Percentiles rank a stretch among this genome's conserved stretches.
Evolutionary conservation across 2,113 vertebrate species (phyloP).

Genomic region (Apus apus): DNA sequence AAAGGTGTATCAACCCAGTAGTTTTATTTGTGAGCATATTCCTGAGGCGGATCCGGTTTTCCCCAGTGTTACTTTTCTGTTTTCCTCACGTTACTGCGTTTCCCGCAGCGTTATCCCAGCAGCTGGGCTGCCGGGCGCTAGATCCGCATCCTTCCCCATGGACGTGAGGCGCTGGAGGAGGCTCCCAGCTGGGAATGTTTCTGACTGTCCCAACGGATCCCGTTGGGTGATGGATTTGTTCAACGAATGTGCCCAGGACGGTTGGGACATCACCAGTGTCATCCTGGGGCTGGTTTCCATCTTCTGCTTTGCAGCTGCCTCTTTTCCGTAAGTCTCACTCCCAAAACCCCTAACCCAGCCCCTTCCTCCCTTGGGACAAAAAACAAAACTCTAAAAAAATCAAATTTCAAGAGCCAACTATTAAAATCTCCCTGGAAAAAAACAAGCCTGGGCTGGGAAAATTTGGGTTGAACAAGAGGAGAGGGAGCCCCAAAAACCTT

Average conservation of each 20-base stretch:
- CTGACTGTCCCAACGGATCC: slow-evolving; percentile 86
- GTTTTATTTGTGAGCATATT: not conserved
- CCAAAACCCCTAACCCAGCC: not conserved
- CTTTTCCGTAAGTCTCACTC: slow-evolving; percentile 86
- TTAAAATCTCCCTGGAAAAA: accelerated
- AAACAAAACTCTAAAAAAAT: no score
- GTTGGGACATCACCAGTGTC: slow-evolving; percentile 86
- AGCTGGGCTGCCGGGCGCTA: accelerated
- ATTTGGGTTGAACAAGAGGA: not conserved
- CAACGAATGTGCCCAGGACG: slow-evolving; percentile 85
- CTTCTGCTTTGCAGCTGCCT: slow-evolving; percentile 85
- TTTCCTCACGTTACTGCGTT: accelerated
- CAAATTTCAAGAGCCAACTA: accelerated
- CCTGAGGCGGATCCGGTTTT: accelerated
- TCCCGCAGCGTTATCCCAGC: not conserved
- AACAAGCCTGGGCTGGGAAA: not conserved
- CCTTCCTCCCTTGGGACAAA: not conserved
- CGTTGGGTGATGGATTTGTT: slow-evolving; percentile 86
- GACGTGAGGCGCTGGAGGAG: not conserved
- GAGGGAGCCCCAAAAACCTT: not conserved
- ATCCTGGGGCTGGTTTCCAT: slow-evolving; percentile 89
- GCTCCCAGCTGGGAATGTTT: slow-evolving; percentile 67
- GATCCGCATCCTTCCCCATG: not conserved
- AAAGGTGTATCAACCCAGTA: not conserved
- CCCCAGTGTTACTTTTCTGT: not conserved